Evolutionary conservation across 2,113 vertebrate genomes (phyloP), one percentile per base, ranked within the genome.

Genomic region (Amphiprion percula): DNA sequence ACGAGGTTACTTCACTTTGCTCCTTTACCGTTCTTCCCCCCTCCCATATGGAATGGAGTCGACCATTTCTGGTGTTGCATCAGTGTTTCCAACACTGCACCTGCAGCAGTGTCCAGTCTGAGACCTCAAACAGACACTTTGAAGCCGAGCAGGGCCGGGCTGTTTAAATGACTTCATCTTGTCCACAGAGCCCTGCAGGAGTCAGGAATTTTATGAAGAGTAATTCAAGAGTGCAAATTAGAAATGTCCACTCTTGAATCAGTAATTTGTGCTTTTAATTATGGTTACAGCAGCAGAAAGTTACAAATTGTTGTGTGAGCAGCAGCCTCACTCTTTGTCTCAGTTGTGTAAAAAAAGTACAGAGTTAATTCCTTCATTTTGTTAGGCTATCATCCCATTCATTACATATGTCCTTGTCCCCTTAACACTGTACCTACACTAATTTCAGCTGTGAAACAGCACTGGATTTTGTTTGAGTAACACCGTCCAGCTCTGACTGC

Each of bases 61-160:
- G 53, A 68, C 56, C 77, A 74, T 89, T 88, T 88, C 88, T 87
- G 86, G 59, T 86, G 82, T 92, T 93, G 91, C 88, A 87, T 92
- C 89, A 89, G 71, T 84, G 86, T 86, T 89, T 91, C 83, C 77
- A 87, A 75, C 75, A 62, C 65, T 74, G 50, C 85, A 89, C 88
- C 88, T 90, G 80, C 86, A 90, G 91, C 90, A 39, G 69, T 65
- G 86, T 83, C 83, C 88, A 39, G 82, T 65, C 52, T 8, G 33
- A 81, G 54, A 79, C 71, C 82, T 85, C 73, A 84, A 62, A 80
- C 71, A 55, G 82, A 86, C 77, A 65, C 90, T 90, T 91, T 93
- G 88, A 91, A 92, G 90, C 80, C 15, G 14, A 84, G 70, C 70
- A 5, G 55, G 68, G 72, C 63, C 19, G 0, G 63, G 67, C 65